Evolutionary conservation across 2,797 vertebrate species (phyloP).

Genomic region (Benthosema pterotum): DNA sequence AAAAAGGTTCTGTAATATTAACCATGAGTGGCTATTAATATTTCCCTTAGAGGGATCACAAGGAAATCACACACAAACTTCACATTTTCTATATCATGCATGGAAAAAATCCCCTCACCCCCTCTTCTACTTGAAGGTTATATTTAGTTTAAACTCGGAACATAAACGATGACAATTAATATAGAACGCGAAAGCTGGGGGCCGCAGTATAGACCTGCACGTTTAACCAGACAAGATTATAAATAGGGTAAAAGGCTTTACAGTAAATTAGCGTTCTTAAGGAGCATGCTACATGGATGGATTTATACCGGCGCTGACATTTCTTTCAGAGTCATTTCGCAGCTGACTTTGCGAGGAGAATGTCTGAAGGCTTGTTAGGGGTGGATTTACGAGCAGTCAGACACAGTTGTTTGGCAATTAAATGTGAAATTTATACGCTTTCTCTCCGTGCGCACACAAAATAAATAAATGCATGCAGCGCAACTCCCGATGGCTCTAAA

Average conservation of each 20-base stretch:
- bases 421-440: conserved; percentile 41
- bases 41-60: not conserved
- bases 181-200: too few species aligned
- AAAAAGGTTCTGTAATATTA: too few species aligned
- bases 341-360: conserved; percentile 23
- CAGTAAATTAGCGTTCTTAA: conserved; percentile 13
- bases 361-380: conserved; percentile 31
- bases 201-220: not conserved
- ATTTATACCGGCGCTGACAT: conserved; percentile 6
- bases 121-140: not conserved
- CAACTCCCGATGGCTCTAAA: not conserved
- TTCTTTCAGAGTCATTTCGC: conserved; percentile 24
- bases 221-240: conserved; percentile 2
- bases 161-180: not conserved
- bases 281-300: conserved; percentile 10
- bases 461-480: not conserved
- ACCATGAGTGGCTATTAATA: not conserved
- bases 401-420: conserved; percentile 37
- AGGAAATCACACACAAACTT: too few species aligned
- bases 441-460: not conserved
- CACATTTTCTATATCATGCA: too few species aligned
- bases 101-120: too few species aligned
- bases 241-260: not conserved
- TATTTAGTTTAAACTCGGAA: too few species aligned
- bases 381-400: conserved; percentile 40